phyloP scores from a whole-genome alignment of 2,797 vertebrate genomes.

The Carcharodon carcharias region DNA sequence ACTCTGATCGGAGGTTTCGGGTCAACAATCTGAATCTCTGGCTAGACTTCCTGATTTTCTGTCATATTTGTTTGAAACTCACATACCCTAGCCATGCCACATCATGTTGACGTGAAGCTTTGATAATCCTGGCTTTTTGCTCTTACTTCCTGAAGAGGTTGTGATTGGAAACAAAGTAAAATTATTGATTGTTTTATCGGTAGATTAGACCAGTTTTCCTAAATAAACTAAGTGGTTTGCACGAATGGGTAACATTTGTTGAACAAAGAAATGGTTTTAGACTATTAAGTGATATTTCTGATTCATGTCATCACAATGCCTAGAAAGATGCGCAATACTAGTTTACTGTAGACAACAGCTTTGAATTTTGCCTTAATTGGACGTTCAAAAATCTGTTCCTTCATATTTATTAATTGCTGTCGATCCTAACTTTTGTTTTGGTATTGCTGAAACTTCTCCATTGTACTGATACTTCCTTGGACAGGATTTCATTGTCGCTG shows the following conservation, averaged over 20 bases:
- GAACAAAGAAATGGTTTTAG: background rate
- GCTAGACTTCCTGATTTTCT: background rate
- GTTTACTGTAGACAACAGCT: background rate
- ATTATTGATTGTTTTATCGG: background rate
- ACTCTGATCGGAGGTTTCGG: too few species aligned
- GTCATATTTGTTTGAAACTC: background rate
- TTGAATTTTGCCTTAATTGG: background rate
- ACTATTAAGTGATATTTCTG: background rate
- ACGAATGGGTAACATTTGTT: background rate
- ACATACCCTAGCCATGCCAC: background rate
- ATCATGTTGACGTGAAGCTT: background rate
- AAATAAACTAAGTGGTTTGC: background rate
- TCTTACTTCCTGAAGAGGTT: background rate
- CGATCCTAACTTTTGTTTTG: background rate
- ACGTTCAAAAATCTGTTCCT: background rate
- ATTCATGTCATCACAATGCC: background rate
- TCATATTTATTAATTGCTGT: background rate
- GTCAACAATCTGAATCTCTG: background rate
- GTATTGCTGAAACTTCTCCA: background rate
- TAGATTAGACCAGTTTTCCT: background rate
- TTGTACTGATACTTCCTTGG: too few species aligned
- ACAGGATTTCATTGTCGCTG: too few species aligned
- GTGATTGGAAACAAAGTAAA: background rate
- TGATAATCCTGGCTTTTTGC: background rate
- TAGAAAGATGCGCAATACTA: background rate